These are phyloP conservation scores for Eristalis arbustorum DNA, from an alignment of 2,888 invertebrate genomes.

Conservation along the genomic window DNA sequence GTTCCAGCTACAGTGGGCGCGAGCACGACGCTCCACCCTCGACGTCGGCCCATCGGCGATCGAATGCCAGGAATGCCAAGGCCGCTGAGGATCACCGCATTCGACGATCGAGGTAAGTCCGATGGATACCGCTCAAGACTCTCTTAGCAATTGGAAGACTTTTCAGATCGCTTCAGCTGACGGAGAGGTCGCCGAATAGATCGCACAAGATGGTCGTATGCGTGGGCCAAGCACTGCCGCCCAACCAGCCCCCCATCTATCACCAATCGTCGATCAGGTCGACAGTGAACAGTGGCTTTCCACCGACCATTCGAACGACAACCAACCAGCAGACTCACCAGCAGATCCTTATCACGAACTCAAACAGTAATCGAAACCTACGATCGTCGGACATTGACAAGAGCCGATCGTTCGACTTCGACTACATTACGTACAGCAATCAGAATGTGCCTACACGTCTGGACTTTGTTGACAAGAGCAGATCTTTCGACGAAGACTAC, in stretches of 20 bases:
- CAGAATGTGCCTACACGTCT: conserved; percentile 75
- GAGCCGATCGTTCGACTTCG: conserved; percentile 79
- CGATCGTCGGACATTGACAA: conserved; percentile 76
- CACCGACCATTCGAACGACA: conserved; percentile 75
- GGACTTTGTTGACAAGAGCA: conserved; percentile 78
- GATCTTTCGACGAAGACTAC: conserved; percentile 80
- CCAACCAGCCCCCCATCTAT: conserved; percentile 69
- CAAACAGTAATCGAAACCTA: conserved; percentile 56
- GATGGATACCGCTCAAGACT: conserved; percentile 7
- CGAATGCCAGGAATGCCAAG: conserved; percentile 76
- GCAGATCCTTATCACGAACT: conserved; percentile 72
- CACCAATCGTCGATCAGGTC: conserved; percentile 72
- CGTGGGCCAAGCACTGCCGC: conserved; percentile 72
- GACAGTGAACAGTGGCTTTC: conserved; percentile 74
- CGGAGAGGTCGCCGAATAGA: conserved; percentile 82
- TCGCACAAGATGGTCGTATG: conserved; percentile 78
- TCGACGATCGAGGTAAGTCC: conserved; percentile 78
- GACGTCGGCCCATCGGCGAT: conserved; percentile 73
- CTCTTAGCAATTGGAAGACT: not conserved
- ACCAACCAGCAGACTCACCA: conserved; percentile 73
- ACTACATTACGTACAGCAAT: conserved; percentile 77
- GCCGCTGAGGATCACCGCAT: conserved; percentile 79
- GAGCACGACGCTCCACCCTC: conserved; percentile 66
- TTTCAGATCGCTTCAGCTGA: conserved; percentile 84
- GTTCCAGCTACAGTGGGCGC: conserved; percentile 79